Evolutionary conservation across 2,113 vertebrate species (phyloP).

Genomic region (Camarhynchus parvulus): DNA sequence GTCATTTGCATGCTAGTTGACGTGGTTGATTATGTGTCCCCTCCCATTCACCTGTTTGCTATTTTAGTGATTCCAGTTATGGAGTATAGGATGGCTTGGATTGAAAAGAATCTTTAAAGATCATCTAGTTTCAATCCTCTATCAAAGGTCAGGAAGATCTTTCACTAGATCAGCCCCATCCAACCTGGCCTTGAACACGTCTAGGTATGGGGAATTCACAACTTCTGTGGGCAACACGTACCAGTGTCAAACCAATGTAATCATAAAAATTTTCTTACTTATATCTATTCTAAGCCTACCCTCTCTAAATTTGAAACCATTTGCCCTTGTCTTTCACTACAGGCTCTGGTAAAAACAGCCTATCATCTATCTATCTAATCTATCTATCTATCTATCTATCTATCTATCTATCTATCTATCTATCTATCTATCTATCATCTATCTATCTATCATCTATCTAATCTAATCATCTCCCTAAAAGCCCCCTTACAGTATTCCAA

Average conservation of each 20-base stretch:
- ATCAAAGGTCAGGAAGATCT: background rate
- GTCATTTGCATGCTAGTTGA: background rate
- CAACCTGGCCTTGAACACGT: background rate
- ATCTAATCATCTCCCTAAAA: background rate
- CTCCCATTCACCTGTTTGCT: background rate
- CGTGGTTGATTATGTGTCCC: background rate
- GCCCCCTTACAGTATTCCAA: background rate
- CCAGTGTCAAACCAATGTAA: background rate
- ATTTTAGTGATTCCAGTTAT: background rate
- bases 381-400: background rate
- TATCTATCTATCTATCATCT: background rate
- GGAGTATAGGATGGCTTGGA: background rate
- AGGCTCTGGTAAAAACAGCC: background rate
- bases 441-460: background rate
- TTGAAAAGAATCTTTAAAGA: background rate
- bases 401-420: background rate
- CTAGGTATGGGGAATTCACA: background rate
- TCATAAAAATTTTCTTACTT: accelerated
- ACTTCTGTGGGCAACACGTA: background rate
- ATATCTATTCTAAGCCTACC: background rate
- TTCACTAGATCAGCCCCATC: background rate
- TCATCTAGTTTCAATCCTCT: background rate
- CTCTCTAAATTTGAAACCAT: background rate
- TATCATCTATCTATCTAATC: background rate
- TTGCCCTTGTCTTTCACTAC: background rate